Evolutionary conservation across 2,888 invertebrate species (phyloP), one percentile per base, ranked within the genome.

Genomic region (Dendrolimus houi): DNA sequence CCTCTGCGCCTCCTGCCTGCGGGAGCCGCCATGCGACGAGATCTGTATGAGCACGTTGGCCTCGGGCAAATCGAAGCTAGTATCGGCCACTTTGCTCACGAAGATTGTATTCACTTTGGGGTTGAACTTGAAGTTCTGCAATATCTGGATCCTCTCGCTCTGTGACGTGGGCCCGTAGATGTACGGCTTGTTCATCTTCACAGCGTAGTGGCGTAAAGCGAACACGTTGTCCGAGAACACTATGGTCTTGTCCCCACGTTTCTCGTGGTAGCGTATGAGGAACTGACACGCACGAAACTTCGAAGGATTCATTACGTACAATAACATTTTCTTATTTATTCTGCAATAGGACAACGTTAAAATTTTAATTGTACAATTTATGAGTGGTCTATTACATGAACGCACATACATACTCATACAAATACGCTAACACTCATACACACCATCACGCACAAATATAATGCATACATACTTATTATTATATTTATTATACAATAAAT

Each of bases 191-290:
- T 97, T 97, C 96, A 99, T 96, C 81, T 96, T 97, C 60, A 97
- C 96, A 3, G 99, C 99, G 86, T 99, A 99, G 82, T 98, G 98
- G 68, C 98, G 97, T 52, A 99, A 85, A 0, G 99, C 99, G 89
- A 98, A 99, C 8, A 99, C 99, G 85, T 99, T 99, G 83, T 99
- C 99, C 0, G 99, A 99, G 89, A 99, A 99, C 1, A 99, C 99
- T 64, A 99, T 99, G 0, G 99, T 98, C 87, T 99, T 99, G 84
- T 99, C 99, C 41, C 98, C 98, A 64, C 99, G 93, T 58, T 96
- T 92, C 85, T 99, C 99, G 81, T 98, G 97, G 72, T 93, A 93
- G 60, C 95, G 94, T 57, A 99, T 97, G 2, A 99, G 92, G 87
- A 96, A 99, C 86, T 99, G 99, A 70, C 98, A 98, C 7, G 96